Conservation (phyloP, 2,888 invertebrate species). For the Trypoxylon attenuatum region DNA sequence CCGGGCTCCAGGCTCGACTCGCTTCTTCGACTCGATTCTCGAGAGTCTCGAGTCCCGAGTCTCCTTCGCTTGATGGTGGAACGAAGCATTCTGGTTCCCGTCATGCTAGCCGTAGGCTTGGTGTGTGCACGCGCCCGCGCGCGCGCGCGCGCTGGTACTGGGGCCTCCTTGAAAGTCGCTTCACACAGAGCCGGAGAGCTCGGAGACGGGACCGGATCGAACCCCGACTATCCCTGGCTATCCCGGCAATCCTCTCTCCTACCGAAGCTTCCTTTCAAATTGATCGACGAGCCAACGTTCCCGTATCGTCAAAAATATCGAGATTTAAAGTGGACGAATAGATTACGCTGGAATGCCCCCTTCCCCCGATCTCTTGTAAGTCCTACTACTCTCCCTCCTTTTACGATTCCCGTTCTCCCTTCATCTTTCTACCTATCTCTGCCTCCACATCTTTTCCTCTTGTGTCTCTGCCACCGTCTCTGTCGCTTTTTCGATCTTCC, state of each 20-base stretch:
- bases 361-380: conserved; percentile 33
- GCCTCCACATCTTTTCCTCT: neutral
- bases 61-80: conserved; percentile 52
- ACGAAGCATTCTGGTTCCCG: conserved; percentile 68
- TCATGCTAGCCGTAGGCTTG: conserved; percentile 70
- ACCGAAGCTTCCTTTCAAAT: conserved; percentile 50
- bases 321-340: conserved; percentile 47
- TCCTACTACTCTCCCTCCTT: conserved; percentile 21
- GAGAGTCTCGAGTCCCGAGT: conserved; percentile 40
- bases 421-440: neutral
- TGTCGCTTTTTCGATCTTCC: neutral
- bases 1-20: conserved; percentile 53
- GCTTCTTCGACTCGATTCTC: conserved; percentile 57
- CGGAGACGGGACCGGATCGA: conserved; percentile 10
- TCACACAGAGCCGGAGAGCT: conserved; percentile 24
- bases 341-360: conserved; percentile 45
- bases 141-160: conserved; percentile 23
- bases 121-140: conserved; percentile 44
- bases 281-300: conserved; percentile 52
- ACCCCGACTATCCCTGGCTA: neutral
- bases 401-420: neutral
- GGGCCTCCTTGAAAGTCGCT: conserved; percentile 45
- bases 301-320: conserved; percentile 50
- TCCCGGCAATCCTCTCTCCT: conserved; percentile 22
- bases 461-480: neutral